phyloP scores from a whole-genome alignment of 2,888 invertebrate genomes.

The Netelia fuscicornis region DNA sequence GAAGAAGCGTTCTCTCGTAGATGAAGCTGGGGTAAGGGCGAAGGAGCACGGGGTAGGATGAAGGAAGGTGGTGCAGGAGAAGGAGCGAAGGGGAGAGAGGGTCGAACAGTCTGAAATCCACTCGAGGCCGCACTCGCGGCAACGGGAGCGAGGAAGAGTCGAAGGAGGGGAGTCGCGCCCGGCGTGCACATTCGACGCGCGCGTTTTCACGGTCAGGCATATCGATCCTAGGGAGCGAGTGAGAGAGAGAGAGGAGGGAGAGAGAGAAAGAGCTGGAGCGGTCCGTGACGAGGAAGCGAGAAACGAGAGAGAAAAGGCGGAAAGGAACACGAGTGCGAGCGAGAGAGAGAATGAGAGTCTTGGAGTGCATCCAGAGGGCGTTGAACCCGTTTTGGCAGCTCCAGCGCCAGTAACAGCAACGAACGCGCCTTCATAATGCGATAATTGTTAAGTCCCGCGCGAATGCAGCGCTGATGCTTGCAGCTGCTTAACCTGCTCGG shows the following conservation, averaged over 20 bases:
- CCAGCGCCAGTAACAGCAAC: constrained; percentile 67
- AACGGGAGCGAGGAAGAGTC: constrained; percentile 22
- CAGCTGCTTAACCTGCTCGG: constrained; percentile 56
- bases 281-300: constrained; percentile 57
- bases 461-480: constrained; percentile 40
- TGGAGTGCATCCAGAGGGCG: constrained; percentile 84
- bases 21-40: constrained; percentile 60
- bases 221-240: constrained; percentile 76
- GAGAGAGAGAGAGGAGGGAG: constrained; percentile 73
- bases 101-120: constrained; percentile 54
- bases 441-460: constrained; percentile 74
- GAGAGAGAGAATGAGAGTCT: constrained; percentile 78
- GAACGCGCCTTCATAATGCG: constrained; percentile 70
- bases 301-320: constrained; percentile 71
- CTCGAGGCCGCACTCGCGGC: constrained; percentile 42
- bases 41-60: constrained; percentile 64
- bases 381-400: constrained; percentile 82
- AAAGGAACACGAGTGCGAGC: constrained; percentile 16
- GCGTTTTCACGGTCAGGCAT: constrained; percentile 85
- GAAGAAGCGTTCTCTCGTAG: constrained; percentile 63
- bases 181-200: constrained; percentile 80
- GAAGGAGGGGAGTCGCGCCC: constrained; percentile 74
- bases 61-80: constrained; percentile 50
- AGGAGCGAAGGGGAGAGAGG: constrained; percentile 52
- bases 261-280: constrained; percentile 41